A percentile compares a stretch with the other conserved stretches of the same genome.
Conservation (phyloP, 2,113 vertebrate genomes). For the rat (Rattus norvegicus) region DNA sequence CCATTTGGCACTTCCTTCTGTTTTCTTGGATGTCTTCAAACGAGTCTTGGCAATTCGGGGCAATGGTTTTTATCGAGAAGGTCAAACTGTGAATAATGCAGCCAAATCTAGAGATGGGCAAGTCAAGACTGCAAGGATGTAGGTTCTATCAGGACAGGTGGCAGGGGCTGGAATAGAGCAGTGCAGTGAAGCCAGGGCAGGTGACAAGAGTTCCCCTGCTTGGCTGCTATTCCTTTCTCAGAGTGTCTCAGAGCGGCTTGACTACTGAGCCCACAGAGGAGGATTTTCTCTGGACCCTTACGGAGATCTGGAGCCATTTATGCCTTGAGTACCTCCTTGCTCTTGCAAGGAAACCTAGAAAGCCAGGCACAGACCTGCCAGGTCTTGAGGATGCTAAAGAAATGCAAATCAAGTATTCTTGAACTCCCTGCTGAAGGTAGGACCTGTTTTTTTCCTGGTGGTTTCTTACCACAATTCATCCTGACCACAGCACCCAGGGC, state of each 20-base stretch:
- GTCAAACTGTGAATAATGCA: not conserved
- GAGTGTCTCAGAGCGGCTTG: fast-evolving
- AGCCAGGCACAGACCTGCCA: not conserved
- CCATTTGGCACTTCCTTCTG: not conserved
- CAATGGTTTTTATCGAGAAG: not conserved
- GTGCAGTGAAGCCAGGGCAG: fast-evolving
- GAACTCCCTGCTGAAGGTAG: not conserved
- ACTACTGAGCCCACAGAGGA: fast-evolving
- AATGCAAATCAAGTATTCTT: not conserved
- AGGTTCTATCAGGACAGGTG: fast-evolving
- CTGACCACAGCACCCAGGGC: too few relatives aligned
- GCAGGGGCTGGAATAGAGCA: fast-evolving
- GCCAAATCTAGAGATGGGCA: not conserved
- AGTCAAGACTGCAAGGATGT: not conserved
- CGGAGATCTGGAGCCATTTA: fast-evolving
- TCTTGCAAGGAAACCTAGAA: fast-evolving
- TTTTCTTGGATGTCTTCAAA: not conserved
- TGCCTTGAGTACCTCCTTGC: fast-evolving
- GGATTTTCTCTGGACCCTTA: not conserved
- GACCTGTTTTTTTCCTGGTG: not conserved
- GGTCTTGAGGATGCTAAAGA: fast-evolving
- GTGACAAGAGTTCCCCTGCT: fast-evolving
- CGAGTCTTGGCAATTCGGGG: not conserved
- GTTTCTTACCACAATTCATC: not conserved
- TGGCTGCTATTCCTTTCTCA: fast-evolving